These are phyloP conservation scores for Cydia strobilella DNA, from an alignment of 1,140 invertebrate genomes.

Conservation along the genomic window DNA sequence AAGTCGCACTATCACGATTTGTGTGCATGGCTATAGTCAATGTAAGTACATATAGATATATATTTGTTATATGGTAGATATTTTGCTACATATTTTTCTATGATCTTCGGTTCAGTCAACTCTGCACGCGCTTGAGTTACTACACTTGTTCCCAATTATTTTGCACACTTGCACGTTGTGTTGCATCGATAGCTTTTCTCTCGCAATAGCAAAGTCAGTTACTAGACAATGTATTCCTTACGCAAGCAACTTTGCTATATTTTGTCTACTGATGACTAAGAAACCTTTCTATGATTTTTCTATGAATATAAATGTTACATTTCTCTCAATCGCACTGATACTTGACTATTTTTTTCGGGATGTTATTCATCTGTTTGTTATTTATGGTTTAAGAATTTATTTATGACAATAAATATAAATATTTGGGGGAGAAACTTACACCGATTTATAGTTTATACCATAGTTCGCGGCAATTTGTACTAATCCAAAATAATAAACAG, in stretches of 20 bases:
- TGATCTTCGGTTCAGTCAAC: conserved; percentile 52
- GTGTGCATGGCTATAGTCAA: background rate
- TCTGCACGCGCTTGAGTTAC: conserved; percentile 40
- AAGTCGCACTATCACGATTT: background rate
- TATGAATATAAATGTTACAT: too few relatives aligned
- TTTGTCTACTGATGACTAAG: background rate
- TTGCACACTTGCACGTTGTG: conserved; percentile 36
- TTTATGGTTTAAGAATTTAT: too few relatives aligned
- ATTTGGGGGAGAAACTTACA: too few relatives aligned
- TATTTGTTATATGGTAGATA: background rate
- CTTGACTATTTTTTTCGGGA: too few relatives aligned
- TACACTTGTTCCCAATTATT: conserved; percentile 45
- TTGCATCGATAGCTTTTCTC: conserved; percentile 13
- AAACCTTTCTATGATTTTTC: background rate
- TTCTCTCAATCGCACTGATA: background rate
- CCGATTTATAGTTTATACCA: too few relatives aligned
- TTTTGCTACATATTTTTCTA: background rate
- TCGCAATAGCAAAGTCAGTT: background rate
- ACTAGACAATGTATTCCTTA: conserved; percentile 11
- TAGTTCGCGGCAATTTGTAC: too few relatives aligned
- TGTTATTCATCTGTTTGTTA: too few relatives aligned
- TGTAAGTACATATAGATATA: too few relatives aligned
- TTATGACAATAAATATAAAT: too few relatives aligned
- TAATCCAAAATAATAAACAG: too few relatives aligned
- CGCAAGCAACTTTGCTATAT: background rate